Percentiles rank a stretch among this genome's conserved stretches.
phyloP scores from a whole-genome alignment of 53 echinoderm and acorn worm genomes.

The Holothuria leucospilota region DNA sequence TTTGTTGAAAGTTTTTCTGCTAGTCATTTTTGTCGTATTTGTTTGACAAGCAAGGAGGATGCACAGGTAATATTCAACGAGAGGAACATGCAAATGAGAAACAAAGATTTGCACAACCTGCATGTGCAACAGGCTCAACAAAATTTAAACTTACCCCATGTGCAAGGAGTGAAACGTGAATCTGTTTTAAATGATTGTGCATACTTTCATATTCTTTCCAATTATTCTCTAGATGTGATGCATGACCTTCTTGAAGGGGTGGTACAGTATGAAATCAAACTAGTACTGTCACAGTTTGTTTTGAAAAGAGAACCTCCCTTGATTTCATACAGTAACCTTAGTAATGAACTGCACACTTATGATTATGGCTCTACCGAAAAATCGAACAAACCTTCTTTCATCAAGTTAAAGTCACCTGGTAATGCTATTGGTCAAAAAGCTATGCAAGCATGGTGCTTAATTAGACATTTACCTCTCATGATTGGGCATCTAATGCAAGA shows the following conservation, averaged over 20 bases:
- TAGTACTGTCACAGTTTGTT: conserved; percentile 59
- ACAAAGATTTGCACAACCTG: conserved; percentile 19
- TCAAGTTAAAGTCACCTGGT: conserved; percentile 47
- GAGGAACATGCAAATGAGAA: conserved; percentile 19
- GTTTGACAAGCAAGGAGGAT: conserved; percentile 44
- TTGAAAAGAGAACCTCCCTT: conserved; percentile 56
- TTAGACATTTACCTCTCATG: conserved; percentile 64
- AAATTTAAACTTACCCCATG: not conserved
- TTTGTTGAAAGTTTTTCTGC: conserved; percentile 57
- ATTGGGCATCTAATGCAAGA: conserved; percentile 61
- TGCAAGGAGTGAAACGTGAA: conserved; percentile 46
- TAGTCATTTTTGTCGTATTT: conserved; percentile 33
- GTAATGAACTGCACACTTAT: conserved; percentile 46
- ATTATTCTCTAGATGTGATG: conserved; percentile 70
- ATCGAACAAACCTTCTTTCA: conserved; percentile 52
- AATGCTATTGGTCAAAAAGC: conserved; percentile 67
- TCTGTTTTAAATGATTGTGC: conserved; percentile 61
- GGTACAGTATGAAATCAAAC: conserved; percentile 70
- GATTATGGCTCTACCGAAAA: conserved; percentile 50
- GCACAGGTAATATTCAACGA: conserved; percentile 45
- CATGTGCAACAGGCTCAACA: conserved; percentile 42
- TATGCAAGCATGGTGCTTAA: conserved; percentile 69
- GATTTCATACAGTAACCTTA: conserved; percentile 50
- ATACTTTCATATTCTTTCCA: conserved; percentile 63
- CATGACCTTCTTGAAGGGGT: conserved; percentile 70